Evolutionary conservation across 1,140 invertebrate genomes (phyloP).

Genomic region (Xylocopa sonorina): DNA sequence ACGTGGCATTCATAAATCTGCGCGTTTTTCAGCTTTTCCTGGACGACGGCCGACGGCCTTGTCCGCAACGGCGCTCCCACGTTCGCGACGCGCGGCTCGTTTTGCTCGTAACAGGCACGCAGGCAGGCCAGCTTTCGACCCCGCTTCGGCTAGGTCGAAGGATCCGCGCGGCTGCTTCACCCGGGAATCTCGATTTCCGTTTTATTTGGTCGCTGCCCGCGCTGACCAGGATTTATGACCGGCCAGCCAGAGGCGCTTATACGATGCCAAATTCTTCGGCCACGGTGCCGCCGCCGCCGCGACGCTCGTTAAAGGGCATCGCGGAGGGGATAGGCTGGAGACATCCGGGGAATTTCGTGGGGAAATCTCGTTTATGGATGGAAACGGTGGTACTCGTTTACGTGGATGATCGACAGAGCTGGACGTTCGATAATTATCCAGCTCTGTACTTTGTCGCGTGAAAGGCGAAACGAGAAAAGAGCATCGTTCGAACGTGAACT

Average conservation of each 20-base stretch:
- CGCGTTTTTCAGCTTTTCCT: slow-evolving; percentile 62
- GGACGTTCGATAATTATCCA: no score
- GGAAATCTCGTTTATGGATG: no score
- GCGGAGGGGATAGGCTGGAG: background rate
- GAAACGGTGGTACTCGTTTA: no score
- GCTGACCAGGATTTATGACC: slow-evolving; percentile 55
- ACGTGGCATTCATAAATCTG: slow-evolving; percentile 62
- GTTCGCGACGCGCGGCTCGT: slow-evolving; percentile 32
- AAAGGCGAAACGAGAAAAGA: no score
- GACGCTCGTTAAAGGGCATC: slow-evolving; percentile 56
- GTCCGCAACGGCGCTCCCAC: slow-evolving; percentile 33
- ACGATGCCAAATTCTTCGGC: slow-evolving; percentile 60
- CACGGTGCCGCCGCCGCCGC: slow-evolving; percentile 23
- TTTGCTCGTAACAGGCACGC: slow-evolving; percentile 34
- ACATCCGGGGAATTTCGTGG: background rate
- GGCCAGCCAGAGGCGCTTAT: slow-evolving; percentile 43
- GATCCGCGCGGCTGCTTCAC: slow-evolving; percentile 37
- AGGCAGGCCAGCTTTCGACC: slow-evolving; percentile 24
- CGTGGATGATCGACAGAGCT: no score
- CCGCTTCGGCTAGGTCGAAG: slow-evolving; percentile 43
- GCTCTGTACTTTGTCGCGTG: no score
- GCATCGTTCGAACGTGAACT: no score
- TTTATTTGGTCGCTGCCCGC: slow-evolving; percentile 59
- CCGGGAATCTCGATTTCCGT: slow-evolving; percentile 64
- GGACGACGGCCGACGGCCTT: slow-evolving; percentile 45